These are phyloP conservation scores for Solenopsis fugax DNA, from an alignment of 1,140 invertebrate species.

Conservation along the genomic window DNA sequence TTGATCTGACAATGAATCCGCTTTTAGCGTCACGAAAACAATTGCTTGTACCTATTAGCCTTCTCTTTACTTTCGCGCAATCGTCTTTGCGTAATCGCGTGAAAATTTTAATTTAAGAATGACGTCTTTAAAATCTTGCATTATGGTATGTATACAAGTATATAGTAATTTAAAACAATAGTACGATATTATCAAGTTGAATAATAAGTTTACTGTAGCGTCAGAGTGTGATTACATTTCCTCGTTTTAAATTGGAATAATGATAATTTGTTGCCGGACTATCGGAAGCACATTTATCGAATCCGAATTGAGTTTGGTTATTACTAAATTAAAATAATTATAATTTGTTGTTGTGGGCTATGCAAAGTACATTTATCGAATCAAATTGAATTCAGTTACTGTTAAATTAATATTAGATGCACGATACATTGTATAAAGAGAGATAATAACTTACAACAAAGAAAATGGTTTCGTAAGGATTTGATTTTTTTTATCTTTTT, in stretches of 20 bases:
- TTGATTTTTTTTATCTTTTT: neutral
- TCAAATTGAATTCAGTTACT: neutral
- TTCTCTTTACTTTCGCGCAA: neutral
- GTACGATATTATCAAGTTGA: slow-evolving; percentile 11
- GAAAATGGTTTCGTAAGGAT: neutral
- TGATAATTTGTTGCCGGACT: slow-evolving; percentile 6
- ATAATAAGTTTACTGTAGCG: slow-evolving; percentile 23
- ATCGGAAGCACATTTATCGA: slow-evolving; percentile 26
- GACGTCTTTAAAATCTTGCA: neutral
- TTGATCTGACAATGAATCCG: neutral
- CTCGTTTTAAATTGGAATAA: slow-evolving; percentile 38
- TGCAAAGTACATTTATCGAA: slow-evolving; percentile 14
- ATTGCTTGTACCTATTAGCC: slow-evolving; percentile 25
- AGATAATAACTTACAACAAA: neutral
- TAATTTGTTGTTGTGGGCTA: slow-evolving; percentile 9
- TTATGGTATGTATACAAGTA: neutral
- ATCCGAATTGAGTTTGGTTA: slow-evolving; percentile 22
- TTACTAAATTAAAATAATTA: slow-evolving; percentile 38
- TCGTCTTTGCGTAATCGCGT: neutral
- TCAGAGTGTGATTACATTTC: slow-evolving; percentile 17
- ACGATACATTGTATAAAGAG: neutral
- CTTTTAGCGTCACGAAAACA: slow-evolving; percentile 16
- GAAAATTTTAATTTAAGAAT: slow-evolving; percentile 31
- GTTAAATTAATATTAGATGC: neutral
- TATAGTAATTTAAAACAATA: neutral